A percentile compares a stretch with the other conserved stretches of the same genome.
phyloP scores from a whole-genome alignment of 1,140 invertebrate genomes.

The Ooceraea biroi region DNA sequence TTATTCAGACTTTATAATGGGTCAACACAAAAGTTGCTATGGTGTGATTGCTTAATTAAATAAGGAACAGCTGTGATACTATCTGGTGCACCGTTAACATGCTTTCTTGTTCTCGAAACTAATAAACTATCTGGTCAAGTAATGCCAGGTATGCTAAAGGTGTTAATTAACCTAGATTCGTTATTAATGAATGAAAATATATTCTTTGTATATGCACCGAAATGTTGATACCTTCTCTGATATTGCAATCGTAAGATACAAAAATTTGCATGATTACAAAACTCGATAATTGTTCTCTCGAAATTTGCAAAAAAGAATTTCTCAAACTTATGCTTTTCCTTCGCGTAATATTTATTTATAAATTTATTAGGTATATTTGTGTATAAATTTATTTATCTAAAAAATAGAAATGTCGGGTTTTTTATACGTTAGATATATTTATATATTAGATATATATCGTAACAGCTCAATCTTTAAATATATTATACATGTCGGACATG shows the following conservation, averaged over 20 bases:
- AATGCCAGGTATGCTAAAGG: neutral
- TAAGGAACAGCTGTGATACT: neutral
- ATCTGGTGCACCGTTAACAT: neutral
- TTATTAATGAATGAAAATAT: slow-evolving; percentile 11
- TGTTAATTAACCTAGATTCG: slow-evolving; percentile 21
- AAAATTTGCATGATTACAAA: neutral
- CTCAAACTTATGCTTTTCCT: neutral
- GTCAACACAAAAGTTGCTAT: neutral
- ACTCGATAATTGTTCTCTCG: neutral
- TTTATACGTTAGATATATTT: too few species aligned
- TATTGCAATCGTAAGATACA: neutral
- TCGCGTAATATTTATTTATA: neutral
- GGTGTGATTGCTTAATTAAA: slow-evolving; percentile 25
- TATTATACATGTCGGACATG: too few species aligned
- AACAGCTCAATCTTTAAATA: too few species aligned
- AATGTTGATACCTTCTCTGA: neutral
- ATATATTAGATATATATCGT: too few species aligned
- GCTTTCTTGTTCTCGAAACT: slow-evolving; percentile 8
- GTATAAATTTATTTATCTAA: too few species aligned
- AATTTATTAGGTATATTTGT: neutral
- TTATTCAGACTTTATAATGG: neutral
- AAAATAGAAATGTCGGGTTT: too few species aligned
- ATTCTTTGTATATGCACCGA: neutral
- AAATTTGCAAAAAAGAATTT: neutral
- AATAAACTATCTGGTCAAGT: slow-evolving; percentile 12